Evolutionary conservation across 2,797 vertebrate species (phyloP).

Genomic region (Antrozous pallidus): DNA sequence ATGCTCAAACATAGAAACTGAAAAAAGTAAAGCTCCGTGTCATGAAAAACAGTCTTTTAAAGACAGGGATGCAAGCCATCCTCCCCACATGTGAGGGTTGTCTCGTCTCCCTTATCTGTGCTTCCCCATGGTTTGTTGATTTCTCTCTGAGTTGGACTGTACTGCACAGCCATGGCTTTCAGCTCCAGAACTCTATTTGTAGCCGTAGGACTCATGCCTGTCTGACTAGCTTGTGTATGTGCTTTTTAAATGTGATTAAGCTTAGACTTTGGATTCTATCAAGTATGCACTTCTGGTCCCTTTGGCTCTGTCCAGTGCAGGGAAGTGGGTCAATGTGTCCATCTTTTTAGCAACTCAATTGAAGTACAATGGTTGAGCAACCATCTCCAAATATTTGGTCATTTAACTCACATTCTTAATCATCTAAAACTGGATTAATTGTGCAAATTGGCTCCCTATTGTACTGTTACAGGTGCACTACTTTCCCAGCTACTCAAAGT

Average conservation of each 20-base stretch:
- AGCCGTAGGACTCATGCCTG: not conserved
- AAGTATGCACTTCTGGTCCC: not conserved
- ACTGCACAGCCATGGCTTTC: not conserved
- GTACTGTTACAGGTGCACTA: not conserved
- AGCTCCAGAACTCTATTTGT: not conserved
- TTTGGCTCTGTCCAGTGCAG: not conserved
- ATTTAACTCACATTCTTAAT: not conserved
- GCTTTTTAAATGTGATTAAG: not conserved
- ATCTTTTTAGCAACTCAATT: not conserved
- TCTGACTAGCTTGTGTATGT: not conserved
- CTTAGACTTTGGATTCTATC: not conserved
- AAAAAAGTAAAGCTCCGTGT: not conserved
- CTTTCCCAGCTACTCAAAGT: not conserved
- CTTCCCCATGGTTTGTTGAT: not conserved
- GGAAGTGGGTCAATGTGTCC: no score
- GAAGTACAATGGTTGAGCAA: not conserved
- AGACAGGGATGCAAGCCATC: not conserved
- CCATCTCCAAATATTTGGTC: not conserved
- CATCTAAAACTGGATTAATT: not conserved
- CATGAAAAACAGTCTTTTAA: not conserved
- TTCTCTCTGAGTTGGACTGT: not conserved
- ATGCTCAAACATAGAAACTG: not conserved
- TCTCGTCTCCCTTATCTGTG: not conserved
- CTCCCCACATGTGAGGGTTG: not conserved
- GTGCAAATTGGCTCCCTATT: not conserved